Conservation (phyloP, 2,888 invertebrate species). For the Galeopsomyia nigrocyanea region DNA sequence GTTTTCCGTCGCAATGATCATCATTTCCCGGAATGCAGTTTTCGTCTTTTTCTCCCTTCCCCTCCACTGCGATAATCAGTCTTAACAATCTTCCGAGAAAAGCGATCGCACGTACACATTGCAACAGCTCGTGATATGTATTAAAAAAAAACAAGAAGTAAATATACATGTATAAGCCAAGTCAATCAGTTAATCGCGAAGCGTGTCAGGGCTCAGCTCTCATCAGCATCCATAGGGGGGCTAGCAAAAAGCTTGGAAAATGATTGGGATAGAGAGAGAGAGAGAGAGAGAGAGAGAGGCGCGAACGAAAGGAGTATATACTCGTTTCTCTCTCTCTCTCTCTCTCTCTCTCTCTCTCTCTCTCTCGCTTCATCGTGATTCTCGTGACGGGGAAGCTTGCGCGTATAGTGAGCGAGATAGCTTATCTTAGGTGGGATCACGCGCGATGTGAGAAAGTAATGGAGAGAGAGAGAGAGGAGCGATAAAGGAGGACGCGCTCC, state of each 20-base stretch:
- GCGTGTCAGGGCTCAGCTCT: background rate
- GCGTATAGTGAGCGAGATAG: constrained; percentile 19
- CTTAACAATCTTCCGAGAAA: no score
- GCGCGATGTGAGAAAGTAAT: constrained; percentile 53
- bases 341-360: constrained; percentile 1
- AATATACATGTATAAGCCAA: no score
- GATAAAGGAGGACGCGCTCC: constrained; percentile 56
- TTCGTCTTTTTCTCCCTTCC: no score
- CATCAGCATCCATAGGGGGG: constrained; percentile 15
- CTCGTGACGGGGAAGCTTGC: background rate
- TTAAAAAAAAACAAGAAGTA: no score
- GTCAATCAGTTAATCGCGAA: no score
- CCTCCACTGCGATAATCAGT: no score
- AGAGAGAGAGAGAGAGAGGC: constrained; percentile 13
- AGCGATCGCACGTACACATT: no score
- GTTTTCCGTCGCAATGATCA: no score
- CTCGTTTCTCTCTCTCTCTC: background rate
- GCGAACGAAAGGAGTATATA: background rate
- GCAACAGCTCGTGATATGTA: no score
- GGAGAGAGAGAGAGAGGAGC: constrained; percentile 42
- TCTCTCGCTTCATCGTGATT: constrained; percentile 3
- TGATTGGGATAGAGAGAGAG: constrained; percentile 27
- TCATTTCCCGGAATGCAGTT: no score
- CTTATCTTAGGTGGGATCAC: constrained; percentile 32
- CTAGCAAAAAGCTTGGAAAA: constrained; percentile 18